Evolutionary conservation across 1,140 invertebrate genomes (phyloP).

Genomic region (Neodiprion fabricii): DNA sequence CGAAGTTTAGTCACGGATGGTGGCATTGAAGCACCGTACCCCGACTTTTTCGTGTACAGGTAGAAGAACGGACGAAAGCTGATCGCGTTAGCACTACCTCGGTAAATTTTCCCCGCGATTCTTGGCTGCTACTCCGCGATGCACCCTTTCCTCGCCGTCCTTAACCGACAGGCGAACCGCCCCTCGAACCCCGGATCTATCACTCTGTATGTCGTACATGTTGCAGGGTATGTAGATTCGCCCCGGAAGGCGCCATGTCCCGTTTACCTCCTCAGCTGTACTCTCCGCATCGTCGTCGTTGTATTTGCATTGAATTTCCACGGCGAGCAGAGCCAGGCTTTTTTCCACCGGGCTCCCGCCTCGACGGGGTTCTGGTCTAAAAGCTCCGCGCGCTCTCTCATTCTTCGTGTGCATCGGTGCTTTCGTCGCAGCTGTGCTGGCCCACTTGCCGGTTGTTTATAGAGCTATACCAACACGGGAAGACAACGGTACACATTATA

Average conservation of each 20-base stretch:
- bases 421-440: too few relatives aligned
- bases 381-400: not conserved
- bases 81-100: not conserved
- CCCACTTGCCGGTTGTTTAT: too few relatives aligned
- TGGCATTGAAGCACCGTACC: too few relatives aligned
- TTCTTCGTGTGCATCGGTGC: too few relatives aligned
- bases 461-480: too few relatives aligned
- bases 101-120: not conserved
- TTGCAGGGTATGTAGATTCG: not conserved
- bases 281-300: not conserved
- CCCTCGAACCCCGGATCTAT: not conserved
- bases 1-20: not conserved
- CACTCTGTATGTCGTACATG: not conserved
- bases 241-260: not conserved
- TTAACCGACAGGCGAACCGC: not conserved
- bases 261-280: not conserved
- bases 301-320: conserved; percentile 2
- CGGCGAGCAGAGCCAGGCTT: not conserved
- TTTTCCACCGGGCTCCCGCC: not conserved
- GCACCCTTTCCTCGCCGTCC: not conserved
- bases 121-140: not conserved
- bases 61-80: not conserved
- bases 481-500: too few relatives aligned
- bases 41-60: not conserved
- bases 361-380: not conserved